Conservation (phyloP, 2,888 invertebrate genomes). For the Oasisia sp. region DNA sequence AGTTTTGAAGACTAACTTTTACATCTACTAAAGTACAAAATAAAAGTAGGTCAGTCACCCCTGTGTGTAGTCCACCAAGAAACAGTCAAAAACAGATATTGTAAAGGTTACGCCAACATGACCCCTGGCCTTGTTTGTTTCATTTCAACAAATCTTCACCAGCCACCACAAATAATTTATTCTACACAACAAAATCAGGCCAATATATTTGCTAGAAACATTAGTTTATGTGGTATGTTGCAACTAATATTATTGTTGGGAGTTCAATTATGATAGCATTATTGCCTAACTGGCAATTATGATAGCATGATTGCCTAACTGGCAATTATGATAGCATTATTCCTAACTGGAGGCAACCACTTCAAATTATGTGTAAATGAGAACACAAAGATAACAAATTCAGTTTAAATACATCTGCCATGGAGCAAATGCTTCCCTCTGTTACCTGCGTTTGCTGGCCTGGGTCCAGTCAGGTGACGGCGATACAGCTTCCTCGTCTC, state of each 20-base stretch:
- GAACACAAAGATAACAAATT: not conserved
- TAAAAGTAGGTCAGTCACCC: too few relatives aligned
- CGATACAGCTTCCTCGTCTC: not conserved
- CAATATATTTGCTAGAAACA: not conserved
- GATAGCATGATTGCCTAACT: too few relatives aligned
- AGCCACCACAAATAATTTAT: not conserved
- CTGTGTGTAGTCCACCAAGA: too few relatives aligned
- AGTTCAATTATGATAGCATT: too few relatives aligned
- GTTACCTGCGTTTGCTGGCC: constrained; percentile 17
- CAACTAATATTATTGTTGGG: not conserved
- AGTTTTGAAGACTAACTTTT: too few relatives aligned
- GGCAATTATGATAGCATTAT: too few relatives aligned
- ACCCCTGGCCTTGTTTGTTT: not conserved
- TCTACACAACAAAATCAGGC: not conserved
- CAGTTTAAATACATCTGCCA: not conserved
- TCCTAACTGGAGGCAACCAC: too few relatives aligned
- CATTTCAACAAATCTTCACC: not conserved
- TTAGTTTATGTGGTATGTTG: not conserved
- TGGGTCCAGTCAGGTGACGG: not conserved
- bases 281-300: too few relatives aligned
- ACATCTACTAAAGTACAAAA: too few relatives aligned
- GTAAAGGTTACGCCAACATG: not conserved
- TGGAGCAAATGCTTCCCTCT: not conserved
- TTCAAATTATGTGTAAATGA: not conserved
- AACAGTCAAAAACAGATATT: not conserved